Base-by-base conservation (phyloP, 2,113 vertebrate genomes). In the Theristicus caerulescens region DNA sequence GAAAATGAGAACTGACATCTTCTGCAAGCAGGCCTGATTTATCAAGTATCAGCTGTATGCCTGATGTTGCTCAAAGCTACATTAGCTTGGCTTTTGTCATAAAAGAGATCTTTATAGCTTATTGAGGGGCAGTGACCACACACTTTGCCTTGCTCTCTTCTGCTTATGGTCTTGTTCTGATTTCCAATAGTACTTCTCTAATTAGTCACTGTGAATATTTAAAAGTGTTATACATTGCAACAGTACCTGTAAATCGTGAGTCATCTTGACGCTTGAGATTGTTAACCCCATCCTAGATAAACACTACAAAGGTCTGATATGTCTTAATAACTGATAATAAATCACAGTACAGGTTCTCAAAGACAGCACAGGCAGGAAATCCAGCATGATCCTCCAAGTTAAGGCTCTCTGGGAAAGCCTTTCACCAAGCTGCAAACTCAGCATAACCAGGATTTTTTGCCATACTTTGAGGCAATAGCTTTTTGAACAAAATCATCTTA, bases 1-100 rank as follows among this genome's bases (percentile, higher is more conserved):
- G 78, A 93, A 94, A 93, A 96, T 87, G 47, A 79, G 89, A 89
- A 89, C 61, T 91, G 93, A 91, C 93, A 85, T 38, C 64, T 91
- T 81, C 64, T 66, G 19, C 82, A 87, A 83, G 71, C 54, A 88
- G 57, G 22, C 5, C 46, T 71, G 64, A 79, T 89, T 61, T 82
- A 86, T 77, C 84, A 42, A 44, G 24, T 94, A 71, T 80, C 55
- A 65, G 52, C 47, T 84, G 6, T 64, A 69, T 47, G 61, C 77
- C 26, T 10, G 29, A 0, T 42, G 17, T 49, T 74, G 15, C 46
- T 84, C 51, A 38, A 65, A 86, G 66, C 18, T 66, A 42, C 20
- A 4, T 61, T 71, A 70, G 25, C 47, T 89, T 0, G 0, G 26
- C 27, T 84, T 86, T 67, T 69, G 67, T 58, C 34, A 46, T 7